phyloP scores from a whole-genome alignment of 2,888 invertebrate genomes.

The Dicycla oo region DNA sequence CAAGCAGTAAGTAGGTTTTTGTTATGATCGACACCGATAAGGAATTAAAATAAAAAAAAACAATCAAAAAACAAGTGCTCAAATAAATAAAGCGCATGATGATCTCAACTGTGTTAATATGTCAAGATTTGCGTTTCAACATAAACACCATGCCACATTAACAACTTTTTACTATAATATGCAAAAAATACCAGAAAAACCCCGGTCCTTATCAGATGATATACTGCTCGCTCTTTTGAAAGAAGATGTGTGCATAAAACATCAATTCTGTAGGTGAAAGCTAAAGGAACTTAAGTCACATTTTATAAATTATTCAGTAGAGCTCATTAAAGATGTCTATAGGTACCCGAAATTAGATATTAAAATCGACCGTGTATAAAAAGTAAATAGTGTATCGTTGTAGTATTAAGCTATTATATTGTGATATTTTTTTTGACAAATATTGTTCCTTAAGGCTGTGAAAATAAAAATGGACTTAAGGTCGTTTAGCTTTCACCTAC shows the following conservation, averaged over 20 bases:
- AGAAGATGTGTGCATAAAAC: constrained; percentile 6
- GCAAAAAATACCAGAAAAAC: constrained; percentile 17
- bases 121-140: constrained; percentile 9
- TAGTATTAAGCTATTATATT: no score
- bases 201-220: constrained; percentile 6
- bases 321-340: no score
- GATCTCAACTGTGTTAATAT: constrained; percentile 16
- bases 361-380: no score
- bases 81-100: constrained; percentile 4
- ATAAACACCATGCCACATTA: not conserved
- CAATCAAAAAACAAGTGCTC: not conserved
- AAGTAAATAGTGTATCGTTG: no score
- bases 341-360: no score
- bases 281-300: no score
- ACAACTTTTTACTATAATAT: not conserved
- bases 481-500: no score
- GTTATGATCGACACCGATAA: not conserved
- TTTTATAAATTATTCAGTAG: no score
- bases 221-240: constrained; percentile 6
- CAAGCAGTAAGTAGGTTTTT: not conserved
- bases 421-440: no score
- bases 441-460: no score
- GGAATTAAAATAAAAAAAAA: not conserved
- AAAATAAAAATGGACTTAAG: no score
- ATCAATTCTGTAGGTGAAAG: no score